Base-by-base conservation (phyloP, 2,113 vertebrate genomes). In the Chamaetylas fuelleborni region DNA sequence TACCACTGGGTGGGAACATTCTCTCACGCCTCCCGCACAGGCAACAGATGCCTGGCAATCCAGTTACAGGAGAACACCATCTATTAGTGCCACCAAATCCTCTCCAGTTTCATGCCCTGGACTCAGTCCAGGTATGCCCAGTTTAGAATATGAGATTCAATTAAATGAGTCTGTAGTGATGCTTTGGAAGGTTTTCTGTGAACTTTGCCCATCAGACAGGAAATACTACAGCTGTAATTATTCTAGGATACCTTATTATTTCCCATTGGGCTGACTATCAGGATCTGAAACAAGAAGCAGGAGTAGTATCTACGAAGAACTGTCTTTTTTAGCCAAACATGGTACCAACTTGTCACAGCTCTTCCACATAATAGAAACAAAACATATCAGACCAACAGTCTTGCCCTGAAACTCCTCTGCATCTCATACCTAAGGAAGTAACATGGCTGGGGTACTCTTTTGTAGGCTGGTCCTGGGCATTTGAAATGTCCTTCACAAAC, bases 361-460 rank as follows among this genome's bases (percentile, higher is more conserved):
- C 38, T 26, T 33, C 8, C 23, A 45, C 17, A 33, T 24, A 86
- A 65, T 0, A 48, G 8, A 71, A 74, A 43, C 42, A 50, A 92
- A 77, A 56, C 1, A 0, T 4, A 70, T 11, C 1, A 12, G 29
- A 73, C 29, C 70, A 54, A 22, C 1, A 2, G 8, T 20, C 76
- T 47, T 60, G 16, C 33, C 51, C 42, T 23, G 12, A 42, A 86
- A 81, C 40, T 77, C 12, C 54, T 77, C 42, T 0, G 0, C 11
- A 5, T 31, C 47, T 62, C 6, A 0, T 5, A 36, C 5, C 70
- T 74, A 47, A 33, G 11, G 34, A 78, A 72, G 12, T 11, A 90
- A 61, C 29, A 24, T 0, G 0, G 12, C 14, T 26, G 5, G 19
- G 23, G 16, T 5, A 0, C 6, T 31, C n/a, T 56, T 29, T 14